These are phyloP conservation scores for Phalloptychus januarius DNA, from an alignment of 2,797 vertebrate genomes.

Conservation along the genomic window DNA sequence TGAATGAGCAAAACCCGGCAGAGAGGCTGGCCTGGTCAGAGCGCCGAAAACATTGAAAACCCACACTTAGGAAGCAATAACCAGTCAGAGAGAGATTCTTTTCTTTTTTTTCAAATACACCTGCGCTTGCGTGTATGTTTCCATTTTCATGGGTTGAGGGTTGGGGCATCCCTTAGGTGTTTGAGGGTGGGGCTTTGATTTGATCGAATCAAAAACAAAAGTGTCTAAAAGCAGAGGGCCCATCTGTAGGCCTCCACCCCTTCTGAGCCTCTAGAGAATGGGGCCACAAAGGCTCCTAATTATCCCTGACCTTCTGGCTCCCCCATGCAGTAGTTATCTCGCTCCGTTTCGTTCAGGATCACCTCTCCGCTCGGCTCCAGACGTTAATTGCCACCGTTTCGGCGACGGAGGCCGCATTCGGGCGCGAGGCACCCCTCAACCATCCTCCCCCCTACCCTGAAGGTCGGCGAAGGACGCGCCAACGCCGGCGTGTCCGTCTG, in stretches of 20 bases:
- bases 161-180: constrained; percentile 41
- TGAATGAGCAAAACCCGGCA: constrained; percentile 24
- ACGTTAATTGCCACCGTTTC: constrained; percentile 80
- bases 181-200: constrained; percentile 22
- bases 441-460: constrained; percentile 30
- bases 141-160: constrained; percentile 6
- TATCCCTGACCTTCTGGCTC: constrained; percentile 85
- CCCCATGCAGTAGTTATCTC: constrained; percentile 45
- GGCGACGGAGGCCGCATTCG: constrained; percentile 70
- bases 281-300: constrained; percentile 83
- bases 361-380: constrained; percentile 63
- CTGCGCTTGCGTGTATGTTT: constrained; percentile 52
- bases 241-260: constrained; percentile 79
- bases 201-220: constrained; percentile 33
- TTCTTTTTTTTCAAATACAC: constrained; percentile 22
- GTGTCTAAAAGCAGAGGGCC: constrained; percentile 66
- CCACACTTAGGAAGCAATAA: constrained; percentile 2
- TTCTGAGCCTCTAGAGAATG: constrained; percentile 76
- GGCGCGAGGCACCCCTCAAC: constrained; percentile 36
- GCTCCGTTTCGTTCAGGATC: constrained; percentile 70
- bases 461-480: constrained; percentile 76
- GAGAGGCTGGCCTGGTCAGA: neutral
- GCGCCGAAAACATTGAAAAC: neutral
- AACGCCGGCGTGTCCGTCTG: constrained; percentile 63
- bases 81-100: too few species aligned